phyloP scores from a whole-genome alignment of 2,797 vertebrate species.

The Diplodus puntazzo region DNA sequence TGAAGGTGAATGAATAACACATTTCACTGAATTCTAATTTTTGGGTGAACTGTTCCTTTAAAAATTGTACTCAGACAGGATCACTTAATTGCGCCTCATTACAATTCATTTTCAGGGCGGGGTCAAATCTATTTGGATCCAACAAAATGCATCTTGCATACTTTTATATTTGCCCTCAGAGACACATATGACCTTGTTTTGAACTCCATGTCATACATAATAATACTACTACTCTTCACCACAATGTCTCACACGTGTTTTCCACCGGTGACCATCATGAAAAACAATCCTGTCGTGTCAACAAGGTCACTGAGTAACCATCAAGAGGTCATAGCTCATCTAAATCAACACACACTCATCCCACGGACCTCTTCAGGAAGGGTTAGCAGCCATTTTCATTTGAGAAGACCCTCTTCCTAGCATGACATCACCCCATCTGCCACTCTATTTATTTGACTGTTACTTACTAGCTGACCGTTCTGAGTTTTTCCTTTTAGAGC shows the following conservation, averaged over 20 bases:
- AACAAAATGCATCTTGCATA: not conserved
- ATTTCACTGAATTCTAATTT: too few relatives aligned
- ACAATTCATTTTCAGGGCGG: too few relatives aligned
- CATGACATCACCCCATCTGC: not conserved
- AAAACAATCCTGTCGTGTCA: constrained; percentile 7
- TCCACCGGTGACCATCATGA: not conserved
- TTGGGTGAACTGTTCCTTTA: too few relatives aligned
- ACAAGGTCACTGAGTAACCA: constrained; percentile 4
- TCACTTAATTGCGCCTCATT: too few relatives aligned
- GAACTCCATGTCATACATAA: not conserved
- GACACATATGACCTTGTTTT: constrained; percentile 2
- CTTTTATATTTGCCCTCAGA: not conserved
- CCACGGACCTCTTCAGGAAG: not conserved
- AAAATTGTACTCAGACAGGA: too few relatives aligned
- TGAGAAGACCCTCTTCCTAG: not conserved
- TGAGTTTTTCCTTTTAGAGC: not conserved
- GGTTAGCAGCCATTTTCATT: not conserved
- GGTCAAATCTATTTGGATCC: not conserved
- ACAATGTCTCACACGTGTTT: not conserved
- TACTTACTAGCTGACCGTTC: not conserved
- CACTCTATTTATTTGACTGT: not conserved
- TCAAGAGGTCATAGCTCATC: not conserved
- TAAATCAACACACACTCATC: constrained; percentile 12
- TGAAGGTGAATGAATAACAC: too few relatives aligned
- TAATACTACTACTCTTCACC: not conserved